These are phyloP conservation scores for Cyphomyrus plagiostoma DNA, from an alignment of 2,113 vertebrate species.

Conservation along the genomic window DNA sequence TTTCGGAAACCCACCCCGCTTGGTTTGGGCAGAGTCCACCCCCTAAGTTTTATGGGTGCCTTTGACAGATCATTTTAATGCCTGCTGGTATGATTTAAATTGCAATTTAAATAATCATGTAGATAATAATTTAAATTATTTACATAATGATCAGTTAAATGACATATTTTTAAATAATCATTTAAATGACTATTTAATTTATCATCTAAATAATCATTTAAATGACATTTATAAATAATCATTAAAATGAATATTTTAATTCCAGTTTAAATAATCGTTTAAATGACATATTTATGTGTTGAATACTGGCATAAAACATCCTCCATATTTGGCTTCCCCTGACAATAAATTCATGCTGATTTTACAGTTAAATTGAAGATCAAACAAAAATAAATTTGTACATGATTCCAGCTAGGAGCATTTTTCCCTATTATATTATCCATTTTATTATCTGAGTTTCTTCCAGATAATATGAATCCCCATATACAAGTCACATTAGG, in stretches of 20 bases:
- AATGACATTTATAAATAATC: background rate
- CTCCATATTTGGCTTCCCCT: background rate
- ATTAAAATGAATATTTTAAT: background rate
- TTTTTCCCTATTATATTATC: background rate
- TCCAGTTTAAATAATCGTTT: background rate
- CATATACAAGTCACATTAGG: background rate
- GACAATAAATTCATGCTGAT: background rate
- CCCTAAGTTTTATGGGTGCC: background rate
- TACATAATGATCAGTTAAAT: background rate
- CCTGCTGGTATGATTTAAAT: background rate
- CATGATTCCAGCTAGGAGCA: background rate
- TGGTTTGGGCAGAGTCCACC: background rate
- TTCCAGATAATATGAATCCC: background rate
- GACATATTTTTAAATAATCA: background rate
- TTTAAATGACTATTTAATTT: background rate
- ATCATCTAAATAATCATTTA: background rate
- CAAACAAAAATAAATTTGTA: background rate
- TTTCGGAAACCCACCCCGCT: no score
- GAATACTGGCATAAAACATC: background rate
- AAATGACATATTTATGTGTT: background rate
- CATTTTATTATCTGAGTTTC: background rate
- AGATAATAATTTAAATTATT: background rate
- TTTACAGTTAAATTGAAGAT: background rate
- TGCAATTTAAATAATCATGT: background rate
- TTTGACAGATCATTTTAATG: background rate